A percentile compares a stretch with the other conserved stretches of the same genome.
phyloP scores from a whole-genome alignment of 2,797 vertebrate species.

The Macrochelys suwanniensis region DNA sequence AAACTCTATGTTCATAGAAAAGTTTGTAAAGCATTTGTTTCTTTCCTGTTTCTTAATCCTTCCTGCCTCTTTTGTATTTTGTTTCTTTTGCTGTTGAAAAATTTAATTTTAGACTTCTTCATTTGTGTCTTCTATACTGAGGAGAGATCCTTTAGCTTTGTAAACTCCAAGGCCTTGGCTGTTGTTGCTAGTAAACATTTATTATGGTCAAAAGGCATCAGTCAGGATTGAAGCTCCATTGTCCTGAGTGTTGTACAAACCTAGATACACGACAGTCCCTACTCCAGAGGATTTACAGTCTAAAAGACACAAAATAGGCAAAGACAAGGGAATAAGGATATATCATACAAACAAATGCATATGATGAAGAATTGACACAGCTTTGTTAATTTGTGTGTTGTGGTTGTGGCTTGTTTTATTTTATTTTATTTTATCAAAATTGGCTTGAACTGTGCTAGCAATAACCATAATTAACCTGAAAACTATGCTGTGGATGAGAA shows the following conservation, averaged over 20 bases:
- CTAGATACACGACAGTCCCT: background rate
- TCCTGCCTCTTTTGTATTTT: constrained; percentile 36
- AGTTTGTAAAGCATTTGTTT: constrained; percentile 4
- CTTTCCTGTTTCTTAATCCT: constrained; percentile 58
- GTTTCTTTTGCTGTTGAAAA: constrained; percentile 22
- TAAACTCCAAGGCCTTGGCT: background rate
- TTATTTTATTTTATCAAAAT: background rate
- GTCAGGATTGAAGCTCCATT: background rate
- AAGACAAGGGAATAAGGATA: too few species aligned
- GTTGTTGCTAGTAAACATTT: background rate
- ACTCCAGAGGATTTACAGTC: background rate
- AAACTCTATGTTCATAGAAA: background rate
- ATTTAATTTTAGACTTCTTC: background rate
- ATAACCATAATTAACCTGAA: accelerated
- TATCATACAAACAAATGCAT: background rate
- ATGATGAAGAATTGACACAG: too few species aligned
- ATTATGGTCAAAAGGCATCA: background rate
- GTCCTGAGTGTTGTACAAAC: background rate
- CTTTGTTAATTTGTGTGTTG: background rate
- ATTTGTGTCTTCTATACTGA: background rate
- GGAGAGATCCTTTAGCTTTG: background rate
- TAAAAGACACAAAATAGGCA: background rate
- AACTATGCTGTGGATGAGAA: background rate
- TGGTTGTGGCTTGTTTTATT: background rate
- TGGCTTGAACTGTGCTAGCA: background rate